Evolutionary conservation across 1,140 invertebrate species (phyloP).

Genomic region (Ceratitis capitata): DNA sequence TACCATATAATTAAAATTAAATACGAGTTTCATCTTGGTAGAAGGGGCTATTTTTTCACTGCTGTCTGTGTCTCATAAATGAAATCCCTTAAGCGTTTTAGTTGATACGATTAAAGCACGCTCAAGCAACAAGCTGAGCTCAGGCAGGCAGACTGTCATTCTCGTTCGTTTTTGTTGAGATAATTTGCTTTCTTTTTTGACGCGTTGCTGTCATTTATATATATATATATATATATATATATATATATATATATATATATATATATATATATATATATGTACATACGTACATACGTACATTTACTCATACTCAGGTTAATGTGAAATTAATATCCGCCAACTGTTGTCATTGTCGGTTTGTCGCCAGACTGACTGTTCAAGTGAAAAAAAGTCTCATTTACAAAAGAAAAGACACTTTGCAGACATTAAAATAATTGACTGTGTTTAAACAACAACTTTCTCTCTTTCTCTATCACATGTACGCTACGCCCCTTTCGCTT

Average conservation of each 20-base stretch:
- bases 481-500: not conserved
- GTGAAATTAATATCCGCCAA: slow-evolving; percentile 24
- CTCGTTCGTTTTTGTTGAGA: not conserved
- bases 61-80: no score
- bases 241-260: not conserved
- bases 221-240: not conserved
- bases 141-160: not conserved
- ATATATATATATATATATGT: not conserved
- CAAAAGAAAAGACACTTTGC: not conserved
- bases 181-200: not conserved
- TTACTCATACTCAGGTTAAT: not conserved
- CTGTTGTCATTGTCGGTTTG: slow-evolving; percentile 8
- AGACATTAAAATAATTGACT: not conserved
- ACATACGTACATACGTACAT: not conserved
- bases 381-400: not conserved
- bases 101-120: not conserved
- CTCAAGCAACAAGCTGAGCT: not conserved
- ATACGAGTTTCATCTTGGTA: not conserved
- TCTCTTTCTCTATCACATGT: no score
- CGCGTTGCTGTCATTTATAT: not conserved
- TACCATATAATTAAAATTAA: not conserved
- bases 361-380: not conserved
- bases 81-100: not conserved
- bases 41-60: not conserved
- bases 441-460: not conserved